A percentile compares a stretch with the other conserved stretches of the same genome.
Conservation (phyloP, 2,113 vertebrate species). For the Chloroceryle aenea region DNA sequence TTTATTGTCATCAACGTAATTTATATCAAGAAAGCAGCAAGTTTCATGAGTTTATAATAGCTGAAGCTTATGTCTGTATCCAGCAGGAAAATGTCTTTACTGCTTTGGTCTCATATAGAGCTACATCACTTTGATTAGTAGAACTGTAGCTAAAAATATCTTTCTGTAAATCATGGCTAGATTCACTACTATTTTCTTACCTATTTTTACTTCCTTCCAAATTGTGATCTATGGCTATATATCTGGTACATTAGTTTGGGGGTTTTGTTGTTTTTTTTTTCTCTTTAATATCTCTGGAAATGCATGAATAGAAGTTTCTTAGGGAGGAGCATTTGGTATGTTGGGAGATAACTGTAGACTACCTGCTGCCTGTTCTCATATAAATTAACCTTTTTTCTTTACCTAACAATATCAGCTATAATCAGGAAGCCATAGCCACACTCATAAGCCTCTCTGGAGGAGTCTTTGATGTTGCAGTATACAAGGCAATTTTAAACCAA, state of each 20-base stretch:
- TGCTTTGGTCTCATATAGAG: background rate
- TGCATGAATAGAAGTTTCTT: background rate
- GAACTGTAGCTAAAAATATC: background rate
- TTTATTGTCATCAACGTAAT: background rate
- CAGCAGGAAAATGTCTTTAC: background rate
- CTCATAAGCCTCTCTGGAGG: background rate
- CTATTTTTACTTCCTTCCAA: background rate
- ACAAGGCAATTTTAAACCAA: background rate
- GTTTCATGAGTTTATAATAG: background rate
- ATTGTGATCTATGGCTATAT: background rate
- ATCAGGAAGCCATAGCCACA: background rate
- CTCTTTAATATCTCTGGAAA: background rate
- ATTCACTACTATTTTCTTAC: background rate
- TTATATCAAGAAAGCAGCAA: background rate
- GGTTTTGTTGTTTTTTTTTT: background rate
- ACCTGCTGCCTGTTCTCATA: background rate
- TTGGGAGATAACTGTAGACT: background rate
- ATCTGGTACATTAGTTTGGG: background rate
- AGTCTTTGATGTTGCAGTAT: background rate
- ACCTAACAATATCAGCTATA: background rate
- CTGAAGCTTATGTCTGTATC: background rate
- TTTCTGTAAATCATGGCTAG: background rate
- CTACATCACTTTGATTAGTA: background rate
- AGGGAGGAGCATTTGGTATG: background rate
- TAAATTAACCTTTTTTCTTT: background rate